Evolutionary conservation across 2,888 invertebrate genomes (phyloP).

Genomic region (Caenorhabditis plicata): DNA sequence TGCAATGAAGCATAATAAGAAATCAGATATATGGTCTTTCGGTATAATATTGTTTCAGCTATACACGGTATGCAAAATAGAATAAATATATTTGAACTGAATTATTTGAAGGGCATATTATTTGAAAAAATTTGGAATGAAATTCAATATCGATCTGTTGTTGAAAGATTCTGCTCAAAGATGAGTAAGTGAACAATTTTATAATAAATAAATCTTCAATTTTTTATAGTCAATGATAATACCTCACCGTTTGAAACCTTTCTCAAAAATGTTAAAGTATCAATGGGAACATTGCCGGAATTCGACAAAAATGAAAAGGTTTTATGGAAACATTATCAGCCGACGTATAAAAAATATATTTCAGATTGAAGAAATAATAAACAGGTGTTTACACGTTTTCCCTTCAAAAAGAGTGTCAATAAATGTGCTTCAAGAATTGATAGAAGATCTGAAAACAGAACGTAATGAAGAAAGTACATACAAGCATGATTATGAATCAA

Average conservation of each 20-base stretch:
- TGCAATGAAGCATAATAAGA: too few relatives aligned
- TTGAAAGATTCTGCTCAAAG: slow-evolving; percentile 8
- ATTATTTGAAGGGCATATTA: background rate
- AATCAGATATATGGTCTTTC: slow-evolving; percentile 89
- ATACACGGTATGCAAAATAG: slow-evolving; percentile 53
- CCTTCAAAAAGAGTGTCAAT: slow-evolving; percentile 1
- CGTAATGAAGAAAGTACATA: too few relatives aligned
- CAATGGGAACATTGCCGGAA: too few relatives aligned
- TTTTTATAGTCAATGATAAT: slow-evolving; percentile 4
- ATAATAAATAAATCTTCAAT: background rate
- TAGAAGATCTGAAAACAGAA: slow-evolving; percentile 2
- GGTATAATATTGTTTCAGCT: slow-evolving; percentile 87
- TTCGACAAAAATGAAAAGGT: background rate
- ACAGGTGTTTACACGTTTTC: background rate
- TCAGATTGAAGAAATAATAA: background rate
- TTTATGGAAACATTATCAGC: slow-evolving; percentile 3
- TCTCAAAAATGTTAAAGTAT: slow-evolving; percentile 5
- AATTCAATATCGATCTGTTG: slow-evolving; percentile 21
- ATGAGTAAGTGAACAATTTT: background rate
- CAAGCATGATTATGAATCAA: too few relatives aligned
- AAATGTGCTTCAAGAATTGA: background rate
- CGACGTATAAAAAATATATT: background rate
- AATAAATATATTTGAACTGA: too few relatives aligned
- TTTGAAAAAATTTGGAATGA: slow-evolving; percentile 19
- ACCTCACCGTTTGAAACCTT: slow-evolving; percentile 8